A percentile compares a stretch with the other conserved stretches of the same genome.
These are phyloP conservation scores for Spatulosminthurus flaviceps DNA, from an alignment of 2,888 invertebrate species.

Conservation along the genomic window DNA sequence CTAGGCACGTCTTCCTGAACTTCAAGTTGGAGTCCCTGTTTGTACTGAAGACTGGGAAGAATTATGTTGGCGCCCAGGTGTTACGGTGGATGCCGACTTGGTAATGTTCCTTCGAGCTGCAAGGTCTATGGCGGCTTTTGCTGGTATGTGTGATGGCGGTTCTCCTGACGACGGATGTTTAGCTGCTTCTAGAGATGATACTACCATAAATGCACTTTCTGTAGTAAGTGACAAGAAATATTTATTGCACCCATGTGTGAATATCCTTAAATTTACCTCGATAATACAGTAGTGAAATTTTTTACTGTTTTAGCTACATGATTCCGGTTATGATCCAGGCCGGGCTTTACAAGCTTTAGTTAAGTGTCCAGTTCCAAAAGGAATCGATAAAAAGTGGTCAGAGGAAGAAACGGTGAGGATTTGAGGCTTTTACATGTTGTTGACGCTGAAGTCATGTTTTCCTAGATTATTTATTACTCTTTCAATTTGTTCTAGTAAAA, in stretches of 20 bases:
- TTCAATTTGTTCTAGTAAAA: too few relatives aligned
- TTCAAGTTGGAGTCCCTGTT: slow-evolving; percentile 66
- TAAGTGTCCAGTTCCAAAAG: slow-evolving; percentile 96
- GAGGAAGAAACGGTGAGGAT: slow-evolving; percentile 88
- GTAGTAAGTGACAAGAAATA: slow-evolving; percentile 72
- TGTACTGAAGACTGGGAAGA: slow-evolving; percentile 78
- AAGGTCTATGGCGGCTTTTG: slow-evolving; percentile 97
- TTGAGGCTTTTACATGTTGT: too few relatives aligned
- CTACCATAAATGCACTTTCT: slow-evolving; percentile 95
- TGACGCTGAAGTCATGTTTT: too few relatives aligned
- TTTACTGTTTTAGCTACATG: slow-evolving; percentile 79
- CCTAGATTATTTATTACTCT: too few relatives aligned
- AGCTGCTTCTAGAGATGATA: slow-evolving; percentile 96
- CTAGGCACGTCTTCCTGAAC: slow-evolving; percentile 74
- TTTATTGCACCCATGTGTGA: too few relatives aligned
- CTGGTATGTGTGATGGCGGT: slow-evolving; percentile 95
- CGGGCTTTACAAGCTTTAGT: slow-evolving; percentile 95
- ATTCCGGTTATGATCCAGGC: slow-evolving; percentile 95
- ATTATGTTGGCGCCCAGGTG: slow-evolving; percentile 92
- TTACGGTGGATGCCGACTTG: slow-evolving; percentile 92
- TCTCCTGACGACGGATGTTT: slow-evolving; percentile 96
- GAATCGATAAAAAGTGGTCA: slow-evolving; percentile 97
- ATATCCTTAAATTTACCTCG: too few relatives aligned
- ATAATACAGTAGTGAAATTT: too few relatives aligned
- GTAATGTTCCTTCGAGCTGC: slow-evolving; percentile 97